Evolutionary conservation across 2,797 vertebrate species (phyloP).

Genomic region (Betta splendens): DNA sequence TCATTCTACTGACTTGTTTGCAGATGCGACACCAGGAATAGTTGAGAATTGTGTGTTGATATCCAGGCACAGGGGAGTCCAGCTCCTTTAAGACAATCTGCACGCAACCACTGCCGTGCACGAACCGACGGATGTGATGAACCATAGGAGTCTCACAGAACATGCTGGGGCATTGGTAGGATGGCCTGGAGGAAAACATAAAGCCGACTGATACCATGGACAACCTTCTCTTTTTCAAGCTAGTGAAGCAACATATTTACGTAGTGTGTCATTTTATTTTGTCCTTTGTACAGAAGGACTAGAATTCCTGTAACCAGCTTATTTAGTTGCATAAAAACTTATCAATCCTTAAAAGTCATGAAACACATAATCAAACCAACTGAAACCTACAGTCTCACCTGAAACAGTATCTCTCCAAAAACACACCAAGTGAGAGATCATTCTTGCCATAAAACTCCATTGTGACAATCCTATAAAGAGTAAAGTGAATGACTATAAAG

Average conservation of each 20-base stretch:
- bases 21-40: conserved; percentile 98
- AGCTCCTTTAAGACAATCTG: conserved; percentile 98
- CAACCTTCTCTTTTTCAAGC: no score
- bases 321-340: no score
- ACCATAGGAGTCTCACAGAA: conserved; percentile 99
- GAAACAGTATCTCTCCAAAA: conserved; percentile 97
- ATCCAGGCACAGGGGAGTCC: conserved; percentile 96
- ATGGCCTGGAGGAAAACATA: conserved; percentile 81
- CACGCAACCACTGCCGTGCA: conserved; percentile 95
- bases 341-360: no score
- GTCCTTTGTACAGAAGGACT: no score
- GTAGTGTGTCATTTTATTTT: no score
- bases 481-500: background rate
- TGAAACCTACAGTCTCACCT: no score
- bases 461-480: conserved; percentile 90
- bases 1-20: conserved; percentile 87
- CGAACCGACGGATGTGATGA: conserved; percentile 95
- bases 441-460: conserved; percentile 99
- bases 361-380: no score
- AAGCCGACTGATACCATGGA: no score
- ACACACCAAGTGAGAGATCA: conserved; percentile 95
- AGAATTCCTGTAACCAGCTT: no score
- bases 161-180: conserved; percentile 97
- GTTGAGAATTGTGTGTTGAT: conserved; percentile 98
- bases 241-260: no score